Evolutionary conservation across 2,888 invertebrate species (phyloP), one percentile per base, ranked within the genome.

Genomic region (Drosophila kokeensis): DNA sequence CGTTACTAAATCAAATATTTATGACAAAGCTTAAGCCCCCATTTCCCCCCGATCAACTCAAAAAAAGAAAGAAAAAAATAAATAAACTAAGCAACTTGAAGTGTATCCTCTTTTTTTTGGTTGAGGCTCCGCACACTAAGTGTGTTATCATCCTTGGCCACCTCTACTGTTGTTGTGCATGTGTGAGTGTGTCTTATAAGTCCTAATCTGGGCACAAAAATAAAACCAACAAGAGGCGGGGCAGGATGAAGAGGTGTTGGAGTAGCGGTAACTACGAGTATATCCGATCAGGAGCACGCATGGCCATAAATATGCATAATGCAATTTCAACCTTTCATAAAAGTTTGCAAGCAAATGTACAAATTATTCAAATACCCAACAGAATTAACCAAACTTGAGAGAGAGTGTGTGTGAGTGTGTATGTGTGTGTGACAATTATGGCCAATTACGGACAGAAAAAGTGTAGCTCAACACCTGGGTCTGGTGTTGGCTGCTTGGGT

Each of bases 311-410:
- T 87, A 87, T 87, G 85, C 90, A 81, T 87, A 87, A 87, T 80
- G 83, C 79, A 88, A 83, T 83, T 83, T 86, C 52, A 63, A 87
- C 76, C 83, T 85, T 80, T 83, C 76, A 83, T 86, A 83, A 90
- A 90, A 90, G 87, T 90, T 90, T 81, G 89, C 91, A 90, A 86
- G 82, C 89, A 87, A 89, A 85, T 90, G 79, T 59, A 71, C 79
- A 87, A 73, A 88, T 90, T 90, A 89, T 90, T 87, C 89, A 87
- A 89, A 88, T 89, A 83, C 73, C 77, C 73, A 58, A 69, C 55
- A 70, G 79, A 82, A 81, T 83, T 82, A 83, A 83, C 59, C 73
- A 67, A 70, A 68, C 60, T 65, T 55, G 53, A 52, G 48, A 24
- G 38, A 34, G 53, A 42, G 61, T 62, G 57, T 50, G 67, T 40